Conservation (phyloP, 2,113 vertebrate genomes). For the Morone chrysops region DNA sequence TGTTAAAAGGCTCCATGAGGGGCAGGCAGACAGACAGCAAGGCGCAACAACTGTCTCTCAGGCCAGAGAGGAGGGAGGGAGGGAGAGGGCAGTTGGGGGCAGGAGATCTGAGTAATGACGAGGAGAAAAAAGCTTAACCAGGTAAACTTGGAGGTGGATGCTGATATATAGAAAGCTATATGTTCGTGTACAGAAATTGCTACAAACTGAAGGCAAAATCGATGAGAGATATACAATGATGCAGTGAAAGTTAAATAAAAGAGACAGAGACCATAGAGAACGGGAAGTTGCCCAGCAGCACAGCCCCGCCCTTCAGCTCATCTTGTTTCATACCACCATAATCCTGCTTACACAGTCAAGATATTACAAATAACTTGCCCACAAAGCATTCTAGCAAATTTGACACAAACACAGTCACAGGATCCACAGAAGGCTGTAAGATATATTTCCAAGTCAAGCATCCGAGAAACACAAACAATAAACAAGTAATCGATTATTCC, state of each 20-base stretch:
- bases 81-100: background rate
- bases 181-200: background rate
- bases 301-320: slow-evolving; percentile 51
- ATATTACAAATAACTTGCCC: background rate
- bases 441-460: background rate
- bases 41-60: slow-evolving; percentile 31
- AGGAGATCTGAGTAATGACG: background rate
- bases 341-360: background rate
- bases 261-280: background rate
- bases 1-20: slow-evolving; percentile 56
- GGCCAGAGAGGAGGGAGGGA: background rate
- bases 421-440: background rate
- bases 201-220: background rate
- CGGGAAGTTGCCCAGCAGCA: background rate
- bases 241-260: background rate
- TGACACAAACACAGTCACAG: background rate
- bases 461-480: background rate
- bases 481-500: background rate
- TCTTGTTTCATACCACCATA: slow-evolving; percentile 23
- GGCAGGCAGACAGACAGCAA: slow-evolving; percentile 35
- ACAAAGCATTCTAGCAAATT: background rate
- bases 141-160: background rate
- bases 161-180: background rate
- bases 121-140: background rate
- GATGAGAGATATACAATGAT: background rate